phyloP scores from a whole-genome alignment of 2,797 vertebrate species.

The Alauda arvensis region DNA sequence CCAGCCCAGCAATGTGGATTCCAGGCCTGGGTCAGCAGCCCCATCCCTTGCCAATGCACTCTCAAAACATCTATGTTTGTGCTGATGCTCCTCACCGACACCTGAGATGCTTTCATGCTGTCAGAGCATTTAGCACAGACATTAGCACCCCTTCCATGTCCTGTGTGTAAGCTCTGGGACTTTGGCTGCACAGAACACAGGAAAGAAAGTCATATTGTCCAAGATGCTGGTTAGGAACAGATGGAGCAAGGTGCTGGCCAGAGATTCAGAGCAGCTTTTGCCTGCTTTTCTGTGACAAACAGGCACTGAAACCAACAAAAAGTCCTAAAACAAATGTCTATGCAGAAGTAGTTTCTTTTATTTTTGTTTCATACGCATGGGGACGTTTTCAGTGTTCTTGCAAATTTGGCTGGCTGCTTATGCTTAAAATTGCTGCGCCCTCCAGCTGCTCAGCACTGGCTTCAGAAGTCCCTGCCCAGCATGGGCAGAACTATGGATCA shows the following conservation, averaged over 20 bases:
- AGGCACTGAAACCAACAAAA: background rate
- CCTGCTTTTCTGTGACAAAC: background rate
- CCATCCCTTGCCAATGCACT: background rate
- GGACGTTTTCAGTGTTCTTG: background rate
- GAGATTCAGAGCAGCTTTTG: background rate
- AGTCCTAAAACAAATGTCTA: background rate
- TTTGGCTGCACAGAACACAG: background rate
- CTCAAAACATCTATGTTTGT: background rate
- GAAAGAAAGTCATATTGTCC: background rate
- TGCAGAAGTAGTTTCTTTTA: background rate
- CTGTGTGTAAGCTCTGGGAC: background rate
- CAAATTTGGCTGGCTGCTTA: background rate
- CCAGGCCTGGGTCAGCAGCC: too few relatives aligned
- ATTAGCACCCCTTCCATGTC: background rate
- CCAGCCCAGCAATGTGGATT: background rate
- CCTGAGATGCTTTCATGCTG: background rate
- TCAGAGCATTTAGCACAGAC: background rate
- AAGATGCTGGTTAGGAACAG: background rate
- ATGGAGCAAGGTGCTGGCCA: background rate
- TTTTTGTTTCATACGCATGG: background rate
- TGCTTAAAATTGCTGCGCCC: background rate
- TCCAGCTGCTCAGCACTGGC: background rate
- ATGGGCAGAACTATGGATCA: background rate
- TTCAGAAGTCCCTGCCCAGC: background rate
- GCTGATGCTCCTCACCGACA: background rate